Evolutionary conservation across 2,888 invertebrate species (phyloP).

Genomic region (Dynastes tityus): DNA sequence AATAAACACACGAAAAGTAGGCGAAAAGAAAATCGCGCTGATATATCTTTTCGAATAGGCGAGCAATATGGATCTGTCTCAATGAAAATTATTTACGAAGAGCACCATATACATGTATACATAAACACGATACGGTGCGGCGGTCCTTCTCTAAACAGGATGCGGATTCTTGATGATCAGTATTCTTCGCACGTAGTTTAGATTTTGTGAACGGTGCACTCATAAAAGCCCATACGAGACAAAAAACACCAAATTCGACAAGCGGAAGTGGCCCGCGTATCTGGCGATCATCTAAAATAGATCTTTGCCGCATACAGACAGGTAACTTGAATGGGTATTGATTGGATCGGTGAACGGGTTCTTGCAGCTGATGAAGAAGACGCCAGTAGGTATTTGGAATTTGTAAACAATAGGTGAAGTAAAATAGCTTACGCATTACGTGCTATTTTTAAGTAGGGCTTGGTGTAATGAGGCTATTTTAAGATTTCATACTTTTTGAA

Average conservation of each 20-base stretch:
- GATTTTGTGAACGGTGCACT: conserved; percentile 27
- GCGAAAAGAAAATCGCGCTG: neutral
- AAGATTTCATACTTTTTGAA: no score
- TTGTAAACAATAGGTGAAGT: neutral
- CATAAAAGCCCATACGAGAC: conserved; percentile 13
- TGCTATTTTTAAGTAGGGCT: no score
- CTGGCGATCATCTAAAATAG: conserved; percentile 44
- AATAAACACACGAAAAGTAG: neutral
- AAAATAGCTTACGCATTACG: no score
- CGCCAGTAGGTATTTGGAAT: conserved; percentile 4
- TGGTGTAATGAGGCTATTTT: no score
- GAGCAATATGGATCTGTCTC: neutral
- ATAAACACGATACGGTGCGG: neutral
- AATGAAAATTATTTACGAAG: conserved; percentile 5
- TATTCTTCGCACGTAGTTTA: conserved; percentile 39
- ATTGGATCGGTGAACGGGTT: neutral
- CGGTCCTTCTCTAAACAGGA: conserved; percentile 36
- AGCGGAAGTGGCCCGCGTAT: conserved; percentile 38
- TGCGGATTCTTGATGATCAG: conserved; percentile 31
- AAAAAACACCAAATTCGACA: conserved; percentile 30
- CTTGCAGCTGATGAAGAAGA: conserved; percentile 4
- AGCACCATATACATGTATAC: neutral
- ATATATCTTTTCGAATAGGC: conserved; percentile 13
- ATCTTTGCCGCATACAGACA: conserved; percentile 23
- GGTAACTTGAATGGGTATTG: conserved; percentile 25